These are phyloP conservation scores for Griposia aprilina DNA, from an alignment of 2,888 invertebrate genomes.

Conservation along the genomic window DNA sequence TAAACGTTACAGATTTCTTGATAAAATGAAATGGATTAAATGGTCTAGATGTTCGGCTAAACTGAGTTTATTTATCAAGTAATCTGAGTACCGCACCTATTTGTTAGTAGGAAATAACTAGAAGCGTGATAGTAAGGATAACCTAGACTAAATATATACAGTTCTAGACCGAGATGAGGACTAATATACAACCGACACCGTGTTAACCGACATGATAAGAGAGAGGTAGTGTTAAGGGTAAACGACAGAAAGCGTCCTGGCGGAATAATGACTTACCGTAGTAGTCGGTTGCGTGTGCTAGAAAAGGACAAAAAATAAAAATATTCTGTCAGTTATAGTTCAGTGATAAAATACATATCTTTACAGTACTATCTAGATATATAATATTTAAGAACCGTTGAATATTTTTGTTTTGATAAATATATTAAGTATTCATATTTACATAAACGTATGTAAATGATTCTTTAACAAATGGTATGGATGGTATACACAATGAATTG, in stretches of 20 bases:
- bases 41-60: conserved; percentile 56
- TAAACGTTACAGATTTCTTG: conserved; percentile 83
- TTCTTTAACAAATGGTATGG: conserved; percentile 62
- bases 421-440: conserved; percentile 57
- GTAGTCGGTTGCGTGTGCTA: conserved; percentile 99
- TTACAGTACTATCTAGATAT: conserved; percentile 57
- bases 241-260: conserved; percentile 86
- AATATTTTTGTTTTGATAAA: conserved; percentile 67
- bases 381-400: conserved; percentile 54
- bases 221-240: conserved; percentile 77
- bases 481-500: conserved; percentile 79
- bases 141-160: conserved; percentile 83
- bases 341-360: conserved; percentile 65
- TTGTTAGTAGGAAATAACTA: conserved; percentile 88
- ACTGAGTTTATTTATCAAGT: conserved; percentile 79
- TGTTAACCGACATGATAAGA: conserved; percentile 81
- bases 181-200: conserved; percentile 86
- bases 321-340: conserved; percentile 81
- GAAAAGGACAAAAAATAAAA: conserved; percentile 88
- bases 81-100: conserved; percentile 83
- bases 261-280: conserved; percentile 98
- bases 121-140: conserved; percentile 86
- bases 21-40: conserved; percentile 72
- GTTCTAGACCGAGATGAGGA: conserved; percentile 77
- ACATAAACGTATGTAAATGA: conserved; percentile 64